phyloP scores from a whole-genome alignment of 2,888 invertebrate species.

The Tribolium freemani region DNA sequence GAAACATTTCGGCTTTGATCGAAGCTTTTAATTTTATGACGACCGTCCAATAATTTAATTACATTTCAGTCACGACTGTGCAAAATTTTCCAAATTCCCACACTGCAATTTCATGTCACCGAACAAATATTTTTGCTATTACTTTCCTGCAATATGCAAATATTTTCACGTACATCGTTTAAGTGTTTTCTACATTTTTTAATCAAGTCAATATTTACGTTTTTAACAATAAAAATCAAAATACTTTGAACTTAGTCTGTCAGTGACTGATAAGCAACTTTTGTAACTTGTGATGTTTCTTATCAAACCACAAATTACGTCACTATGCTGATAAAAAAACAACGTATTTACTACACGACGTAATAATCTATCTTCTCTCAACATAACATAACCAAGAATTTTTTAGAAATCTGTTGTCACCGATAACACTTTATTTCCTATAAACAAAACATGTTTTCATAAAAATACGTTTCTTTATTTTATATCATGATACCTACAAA shows the following conservation, averaged over 20 bases:
- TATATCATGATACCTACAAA: background rate
- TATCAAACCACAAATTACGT: conserved; percentile 40
- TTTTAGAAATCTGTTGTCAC: conserved; percentile 5
- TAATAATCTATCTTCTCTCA: conserved; percentile 27
- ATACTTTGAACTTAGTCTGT: conserved; percentile 20
- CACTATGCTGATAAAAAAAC: conserved; percentile 30
- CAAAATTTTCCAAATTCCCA: conserved; percentile 16
- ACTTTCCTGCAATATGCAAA: background rate
- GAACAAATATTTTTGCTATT: background rate
- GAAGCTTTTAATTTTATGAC: conserved; percentile 17
- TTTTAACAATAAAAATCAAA: conserved; percentile 30
- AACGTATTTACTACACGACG: conserved; percentile 21
- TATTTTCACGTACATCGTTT: background rate
- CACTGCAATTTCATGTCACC: background rate
- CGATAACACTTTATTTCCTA: conserved; percentile 17
- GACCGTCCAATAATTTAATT: conserved; percentile 25
- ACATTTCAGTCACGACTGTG: conserved; percentile 13
- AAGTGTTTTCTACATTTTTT: background rate
- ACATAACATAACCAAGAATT: conserved; percentile 14
- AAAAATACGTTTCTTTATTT: background rate
- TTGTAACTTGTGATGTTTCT: conserved; percentile 37
- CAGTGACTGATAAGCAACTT: conserved; percentile 30
- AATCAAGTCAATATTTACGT: conserved; percentile 23
- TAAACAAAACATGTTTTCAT: background rate
- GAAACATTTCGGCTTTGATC: conserved; percentile 26